Base-by-base conservation (phyloP, 2,888 invertebrate genomes). In the Allacma fusca region DNA sequence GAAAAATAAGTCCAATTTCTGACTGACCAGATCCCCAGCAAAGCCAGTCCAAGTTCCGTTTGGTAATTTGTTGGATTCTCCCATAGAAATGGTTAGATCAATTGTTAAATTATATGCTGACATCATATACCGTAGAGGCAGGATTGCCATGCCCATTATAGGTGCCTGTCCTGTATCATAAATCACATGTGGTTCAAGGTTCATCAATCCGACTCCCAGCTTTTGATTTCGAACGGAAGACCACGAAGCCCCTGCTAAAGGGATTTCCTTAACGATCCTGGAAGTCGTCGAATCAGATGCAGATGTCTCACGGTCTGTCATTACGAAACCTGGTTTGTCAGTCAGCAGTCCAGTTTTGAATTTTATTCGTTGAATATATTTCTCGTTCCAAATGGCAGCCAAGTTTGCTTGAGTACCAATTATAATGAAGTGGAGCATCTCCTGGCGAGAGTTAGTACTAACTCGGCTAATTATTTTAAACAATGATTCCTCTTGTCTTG, bases 1-100 rank as follows among this genome's bases (percentile, higher is more conserved):
- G 28, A 28, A 5, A 16, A 57, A 40, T 12, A 72, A 21, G 28
- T 72, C 72, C 50, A 28, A 9, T 16, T 21, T 26, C 13, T 62
- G n/a, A 5, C 1, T 57, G 9, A 50, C 26, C 9, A 72, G 28
- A 7, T 72, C 72, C 1, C 72, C 72, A 23, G 28, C 24, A 5
- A 57, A 24, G 1, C 72, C 72, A 19, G 24, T 26, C 72, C 72
- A 72, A 50, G 57, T 72, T 7, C 72, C 72, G 19, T 72, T 72
- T 24, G 72, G 57, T 13, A 40, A 13, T 40, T 13, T 40, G 40
- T 5, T 13, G 40, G 40, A 9, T 13, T 40, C 13, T 9, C 40
- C 40, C 5, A 9, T 9, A 9, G 40, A 5, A 40, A 40, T 40
- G 5, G 9, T 13, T 4, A 23, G 26, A 2, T 62, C 62, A 2